phyloP scores from a whole-genome alignment of 2,797 vertebrate genomes.

The Megaceryle alcyon region DNA sequence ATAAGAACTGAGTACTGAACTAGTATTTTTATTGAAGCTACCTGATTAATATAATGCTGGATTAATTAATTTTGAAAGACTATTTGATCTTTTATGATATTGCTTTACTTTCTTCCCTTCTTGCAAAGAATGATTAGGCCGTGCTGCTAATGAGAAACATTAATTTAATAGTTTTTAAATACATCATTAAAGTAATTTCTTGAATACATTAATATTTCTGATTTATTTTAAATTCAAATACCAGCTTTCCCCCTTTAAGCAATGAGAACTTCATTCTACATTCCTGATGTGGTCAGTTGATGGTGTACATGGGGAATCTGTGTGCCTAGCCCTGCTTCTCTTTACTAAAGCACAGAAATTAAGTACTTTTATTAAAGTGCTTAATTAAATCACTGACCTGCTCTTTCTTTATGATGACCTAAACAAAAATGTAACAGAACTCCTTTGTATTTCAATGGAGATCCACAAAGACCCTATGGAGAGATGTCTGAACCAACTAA shows the following conservation, averaged over 20 bases:
- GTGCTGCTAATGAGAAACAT: conserved; percentile 66
- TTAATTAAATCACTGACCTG: background rate
- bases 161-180: conserved; percentile 67
- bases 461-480: fast-evolving
- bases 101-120: conserved; percentile 47
- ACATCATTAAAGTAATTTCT: conserved; percentile 67
- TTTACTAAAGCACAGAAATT: background rate
- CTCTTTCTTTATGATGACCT: background rate
- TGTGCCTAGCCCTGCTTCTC: background rate
- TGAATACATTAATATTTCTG: conserved; percentile 58
- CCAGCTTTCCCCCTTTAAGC: conserved; percentile 6
- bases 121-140: conserved; percentile 46
- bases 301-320: background rate
- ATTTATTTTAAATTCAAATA: conserved; percentile 54
- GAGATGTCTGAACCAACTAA: no score
- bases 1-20: conserved; percentile 31
- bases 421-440: background rate
- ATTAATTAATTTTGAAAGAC: conserved; percentile 73
- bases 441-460: background rate
- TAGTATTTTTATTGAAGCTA: conserved; percentile 50
- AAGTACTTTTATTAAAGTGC: background rate
- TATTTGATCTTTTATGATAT: conserved; percentile 71
- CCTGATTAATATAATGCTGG: conserved; percentile 56
- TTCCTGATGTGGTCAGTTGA: background rate
- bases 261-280: background rate